Percentiles rank a stretch among this genome's conserved stretches.
Evolutionary conservation across 2,113 vertebrate genomes (phyloP).

Genomic region (Halcyon malimbica): DNA sequence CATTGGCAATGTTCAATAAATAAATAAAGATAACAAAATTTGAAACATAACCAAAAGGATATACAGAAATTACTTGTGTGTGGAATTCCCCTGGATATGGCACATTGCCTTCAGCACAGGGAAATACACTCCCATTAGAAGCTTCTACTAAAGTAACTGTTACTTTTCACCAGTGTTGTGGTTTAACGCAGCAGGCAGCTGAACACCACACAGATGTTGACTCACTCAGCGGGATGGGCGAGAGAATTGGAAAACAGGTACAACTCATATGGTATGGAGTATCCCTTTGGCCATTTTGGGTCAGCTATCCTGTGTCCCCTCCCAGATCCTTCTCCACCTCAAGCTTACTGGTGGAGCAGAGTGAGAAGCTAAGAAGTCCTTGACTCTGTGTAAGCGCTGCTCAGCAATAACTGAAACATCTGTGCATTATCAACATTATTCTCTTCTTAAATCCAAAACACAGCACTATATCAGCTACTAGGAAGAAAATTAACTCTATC

Average conservation of each 20-base stretch:
- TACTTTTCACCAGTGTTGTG: background rate
- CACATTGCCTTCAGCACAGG: background rate
- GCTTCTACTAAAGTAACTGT: background rate
- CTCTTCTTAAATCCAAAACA: background rate
- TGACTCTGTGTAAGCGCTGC: background rate
- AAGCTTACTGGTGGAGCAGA: too few species aligned
- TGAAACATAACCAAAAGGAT: background rate
- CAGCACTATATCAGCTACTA: background rate
- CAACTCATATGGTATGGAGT: background rate
- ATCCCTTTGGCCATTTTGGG: background rate
- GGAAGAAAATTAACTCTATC: background rate
- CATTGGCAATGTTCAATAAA: background rate
- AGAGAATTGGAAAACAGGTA: background rate
- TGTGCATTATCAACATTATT: background rate
- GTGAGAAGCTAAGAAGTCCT: background rate
- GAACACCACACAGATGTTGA: background rate
- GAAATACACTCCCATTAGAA: background rate
- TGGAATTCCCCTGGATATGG: background rate
- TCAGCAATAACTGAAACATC: background rate
- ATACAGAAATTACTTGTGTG: background rate
- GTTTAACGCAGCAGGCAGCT: background rate
- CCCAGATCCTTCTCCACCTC: background rate
- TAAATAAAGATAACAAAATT: constrained; percentile 2
- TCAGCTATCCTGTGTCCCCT: background rate
- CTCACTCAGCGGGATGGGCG: background rate